Percentiles rank a stretch among this genome's conserved stretches.
These are phyloP conservation scores for Arion vulgaris DNA, from an alignment of 1,140 invertebrate genomes.

Conservation along the genomic window DNA sequence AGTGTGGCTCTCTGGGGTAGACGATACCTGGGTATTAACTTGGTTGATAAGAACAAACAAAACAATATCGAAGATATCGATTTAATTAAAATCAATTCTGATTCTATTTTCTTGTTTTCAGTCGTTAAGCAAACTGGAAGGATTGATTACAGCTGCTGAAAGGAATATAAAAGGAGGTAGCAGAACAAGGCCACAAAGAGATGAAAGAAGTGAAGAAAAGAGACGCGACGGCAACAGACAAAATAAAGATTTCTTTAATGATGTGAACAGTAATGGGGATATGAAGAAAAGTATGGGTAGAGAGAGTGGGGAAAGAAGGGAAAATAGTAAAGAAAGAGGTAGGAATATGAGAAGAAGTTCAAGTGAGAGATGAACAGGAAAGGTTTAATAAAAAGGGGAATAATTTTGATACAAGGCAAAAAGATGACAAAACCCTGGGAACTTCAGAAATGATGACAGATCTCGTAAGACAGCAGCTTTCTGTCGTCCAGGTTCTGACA, in stretches of 20 bases:
- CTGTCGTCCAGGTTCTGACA: background rate
- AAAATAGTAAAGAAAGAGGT: background rate
- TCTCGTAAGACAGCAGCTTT: constrained; percentile 20
- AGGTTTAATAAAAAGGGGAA: background rate
- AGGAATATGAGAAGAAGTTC: background rate
- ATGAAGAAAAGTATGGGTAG: background rate
- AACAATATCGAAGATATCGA: too few species aligned
- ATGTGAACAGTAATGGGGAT: background rate
- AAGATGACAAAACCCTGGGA: background rate
- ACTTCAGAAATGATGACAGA: too few species aligned
- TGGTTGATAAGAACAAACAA: too few species aligned
- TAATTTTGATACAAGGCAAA: background rate
- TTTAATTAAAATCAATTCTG: too few species aligned
- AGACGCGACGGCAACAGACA: constrained; percentile 43
- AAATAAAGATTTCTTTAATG: background rate
- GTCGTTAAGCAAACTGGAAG: constrained; percentile 75
- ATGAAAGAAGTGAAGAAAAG: constrained; percentile 38
- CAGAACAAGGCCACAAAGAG: constrained; percentile 5
- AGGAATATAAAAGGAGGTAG: constrained; percentile 39
- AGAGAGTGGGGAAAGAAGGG: background rate
- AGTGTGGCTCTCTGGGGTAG: too few species aligned
- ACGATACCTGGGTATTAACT: too few species aligned
- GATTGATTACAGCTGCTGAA: constrained; percentile 72
- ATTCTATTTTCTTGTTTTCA: constrained; percentile 61
- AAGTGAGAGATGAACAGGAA: background rate